These are phyloP conservation scores for Lysandra coridon DNA, from an alignment of 2,888 invertebrate genomes.

Conservation along the genomic window DNA sequence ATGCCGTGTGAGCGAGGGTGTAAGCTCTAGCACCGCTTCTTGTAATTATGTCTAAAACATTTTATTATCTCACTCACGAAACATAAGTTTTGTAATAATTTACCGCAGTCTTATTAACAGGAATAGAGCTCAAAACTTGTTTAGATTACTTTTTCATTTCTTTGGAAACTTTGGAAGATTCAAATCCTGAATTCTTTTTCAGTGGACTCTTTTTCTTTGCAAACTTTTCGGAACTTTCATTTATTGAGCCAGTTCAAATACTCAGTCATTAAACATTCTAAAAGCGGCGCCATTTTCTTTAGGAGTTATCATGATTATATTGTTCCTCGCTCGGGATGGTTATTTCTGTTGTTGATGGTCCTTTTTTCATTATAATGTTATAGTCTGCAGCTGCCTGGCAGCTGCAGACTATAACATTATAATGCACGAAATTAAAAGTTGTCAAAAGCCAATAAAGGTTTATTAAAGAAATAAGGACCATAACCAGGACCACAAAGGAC, in stretches of 20 bases:
- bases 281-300: conserved; percentile 24
- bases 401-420: too few relatives aligned
- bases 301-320: conserved; percentile 2
- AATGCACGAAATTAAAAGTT: too few relatives aligned
- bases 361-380: too few relatives aligned
- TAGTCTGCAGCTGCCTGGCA: too few relatives aligned
- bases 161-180: not conserved
- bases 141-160: conserved; percentile 8
- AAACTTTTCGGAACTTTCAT: conserved; percentile 17
- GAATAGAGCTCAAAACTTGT: not conserved
- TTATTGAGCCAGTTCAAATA: conserved; percentile 24
- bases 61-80: not conserved
- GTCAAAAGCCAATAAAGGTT: too few relatives aligned
- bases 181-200: not conserved
- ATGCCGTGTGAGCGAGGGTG: not conserved
- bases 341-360: not conserved
- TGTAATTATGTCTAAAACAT: not conserved
- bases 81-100: not conserved
- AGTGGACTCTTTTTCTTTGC: not conserved
- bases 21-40: not conserved
- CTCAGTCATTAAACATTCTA: conserved; percentile 19
- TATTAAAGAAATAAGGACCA: too few relatives aligned
- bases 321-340: not conserved
- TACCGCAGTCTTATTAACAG: not conserved
- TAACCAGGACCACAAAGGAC: too few relatives aligned